Evolutionary conservation across 1,140 invertebrate genomes (phyloP), one percentile per base, ranked within the genome.

Genomic region (Pseudomyrmex pallidus): DNA sequence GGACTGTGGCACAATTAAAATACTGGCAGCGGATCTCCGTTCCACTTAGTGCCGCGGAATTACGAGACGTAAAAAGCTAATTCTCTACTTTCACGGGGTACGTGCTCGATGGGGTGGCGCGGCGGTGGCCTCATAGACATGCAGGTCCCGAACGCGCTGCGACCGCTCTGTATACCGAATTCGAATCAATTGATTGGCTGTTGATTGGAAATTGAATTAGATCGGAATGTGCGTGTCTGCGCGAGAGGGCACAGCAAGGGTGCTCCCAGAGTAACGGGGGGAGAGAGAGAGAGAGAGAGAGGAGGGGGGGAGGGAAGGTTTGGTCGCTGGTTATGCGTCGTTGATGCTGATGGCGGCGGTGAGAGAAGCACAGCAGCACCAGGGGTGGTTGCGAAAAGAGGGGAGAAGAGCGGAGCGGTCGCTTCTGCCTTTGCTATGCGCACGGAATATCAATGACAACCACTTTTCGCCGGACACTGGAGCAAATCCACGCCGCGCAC

Each of bases 131-230:
- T 93, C 93, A 93, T 94, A 93, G 91, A 84, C 88, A 93, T 94
- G 92, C 93, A 93, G 83, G 90, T 87, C 87, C 86, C 85, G 90
- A 90, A 90, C 77, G 88, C 87, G 85, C 85, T 85, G 85, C 89
- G 90, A 85, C 90, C 90, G 90, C 85, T 93, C 92, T 92, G 92
- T 94, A 94, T 93, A 95, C 93, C 90, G 91, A 95, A 94, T 95
- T 94, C 94, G 93, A 94, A 94, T 94, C 94, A 94, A 95, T 95
- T 95, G 94, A 95, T 95, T 95, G 94, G 94, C 94, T 94, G 95
- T 95, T 95, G 95, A 95, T 95, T 95, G 94, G 93, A 95, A 95
- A 95, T 95, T 94, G 94, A 95, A 95, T 95, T 95, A 95, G 92
- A 94, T 92, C 91, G 92, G 93, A 94, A 95, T 95, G 94, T 92